A percentile compares a stretch with the other conserved stretches of the same genome.
Conservation (phyloP, 2,797 vertebrate species). For the Lepilemur ruficaudatus region DNA sequence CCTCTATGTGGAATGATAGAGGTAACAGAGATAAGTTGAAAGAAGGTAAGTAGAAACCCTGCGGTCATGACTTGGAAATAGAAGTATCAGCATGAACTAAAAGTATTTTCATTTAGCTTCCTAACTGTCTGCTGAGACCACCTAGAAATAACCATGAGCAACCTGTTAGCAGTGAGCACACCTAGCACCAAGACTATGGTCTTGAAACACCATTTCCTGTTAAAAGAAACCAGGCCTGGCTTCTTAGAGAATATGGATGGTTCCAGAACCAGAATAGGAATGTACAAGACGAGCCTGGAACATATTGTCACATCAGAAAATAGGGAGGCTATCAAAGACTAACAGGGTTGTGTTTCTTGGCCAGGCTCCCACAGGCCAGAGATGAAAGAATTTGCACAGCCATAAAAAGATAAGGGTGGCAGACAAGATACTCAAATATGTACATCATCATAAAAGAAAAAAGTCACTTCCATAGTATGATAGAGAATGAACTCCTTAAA, state of each 20-base stretch:
- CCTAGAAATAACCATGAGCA: background rate
- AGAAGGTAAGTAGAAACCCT: background rate
- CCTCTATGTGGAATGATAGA: background rate
- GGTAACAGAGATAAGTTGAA: background rate
- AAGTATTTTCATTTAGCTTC: background rate
- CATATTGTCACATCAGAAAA: background rate
- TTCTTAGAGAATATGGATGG: background rate
- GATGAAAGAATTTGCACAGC: background rate
- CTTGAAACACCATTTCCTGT: background rate
- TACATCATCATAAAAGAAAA: background rate
- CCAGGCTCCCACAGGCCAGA: background rate
- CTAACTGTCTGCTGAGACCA: background rate
- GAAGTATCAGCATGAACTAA: background rate
- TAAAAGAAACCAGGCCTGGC: background rate
- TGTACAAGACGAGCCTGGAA: background rate
- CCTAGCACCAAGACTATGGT: background rate
- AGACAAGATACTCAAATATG: background rate
- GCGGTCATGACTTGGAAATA: background rate
- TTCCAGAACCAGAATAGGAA: background rate
- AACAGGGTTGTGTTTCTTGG: background rate
- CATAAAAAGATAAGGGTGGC: background rate
- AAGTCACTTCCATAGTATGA: background rate
- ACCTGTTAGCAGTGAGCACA: background rate
- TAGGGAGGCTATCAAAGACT: background rate
- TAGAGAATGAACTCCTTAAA: background rate